Percentiles rank a stretch among this genome's conserved stretches.
These are phyloP conservation scores for Pagetopsis macropterus DNA, from an alignment of 2,797 vertebrate species.

Conservation along the genomic window DNA sequence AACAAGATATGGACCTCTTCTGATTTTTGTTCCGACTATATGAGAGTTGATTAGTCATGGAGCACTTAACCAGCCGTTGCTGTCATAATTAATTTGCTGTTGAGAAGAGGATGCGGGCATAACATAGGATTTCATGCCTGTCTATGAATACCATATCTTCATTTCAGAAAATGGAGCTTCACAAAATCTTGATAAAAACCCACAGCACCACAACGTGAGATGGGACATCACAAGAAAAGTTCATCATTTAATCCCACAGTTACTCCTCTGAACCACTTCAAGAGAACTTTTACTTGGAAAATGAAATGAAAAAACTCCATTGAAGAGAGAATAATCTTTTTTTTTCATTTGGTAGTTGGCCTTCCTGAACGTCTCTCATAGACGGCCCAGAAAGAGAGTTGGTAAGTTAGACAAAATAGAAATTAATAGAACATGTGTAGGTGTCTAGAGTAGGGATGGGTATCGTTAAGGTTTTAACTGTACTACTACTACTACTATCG, in stretches of 20 bases:
- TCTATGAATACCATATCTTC: constrained; percentile 53
- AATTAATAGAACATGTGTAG: background rate
- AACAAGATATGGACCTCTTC: constrained; percentile 23
- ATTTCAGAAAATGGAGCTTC: constrained; percentile 34
- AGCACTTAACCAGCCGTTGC: constrained; percentile 38
- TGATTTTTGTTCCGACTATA: constrained; percentile 22
- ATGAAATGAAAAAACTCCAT: constrained; percentile 9
- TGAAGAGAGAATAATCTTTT: constrained; percentile 14
- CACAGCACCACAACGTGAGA: constrained; percentile 21
- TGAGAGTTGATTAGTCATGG: constrained; percentile 42
- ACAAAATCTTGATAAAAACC: constrained; percentile 54
- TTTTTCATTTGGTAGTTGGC: background rate
- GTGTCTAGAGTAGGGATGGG: background rate
- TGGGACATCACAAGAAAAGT: constrained; percentile 33
- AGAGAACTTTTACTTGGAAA: constrained; percentile 28
- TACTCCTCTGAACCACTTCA: constrained; percentile 47
- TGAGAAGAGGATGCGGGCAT: constrained; percentile 30
- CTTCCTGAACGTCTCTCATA: background rate
- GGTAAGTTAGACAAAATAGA: background rate
- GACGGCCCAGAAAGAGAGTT: background rate
- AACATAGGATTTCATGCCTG: constrained; percentile 66
- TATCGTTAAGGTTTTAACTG: too few species aligned
- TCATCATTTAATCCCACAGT: constrained; percentile 34
- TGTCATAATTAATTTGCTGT: constrained; percentile 48
- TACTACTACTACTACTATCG: too few species aligned